Evolutionary conservation across 1,140 invertebrate species (phyloP), one percentile per base, ranked within the genome.

Genomic region (Cherax destructor): DNA sequence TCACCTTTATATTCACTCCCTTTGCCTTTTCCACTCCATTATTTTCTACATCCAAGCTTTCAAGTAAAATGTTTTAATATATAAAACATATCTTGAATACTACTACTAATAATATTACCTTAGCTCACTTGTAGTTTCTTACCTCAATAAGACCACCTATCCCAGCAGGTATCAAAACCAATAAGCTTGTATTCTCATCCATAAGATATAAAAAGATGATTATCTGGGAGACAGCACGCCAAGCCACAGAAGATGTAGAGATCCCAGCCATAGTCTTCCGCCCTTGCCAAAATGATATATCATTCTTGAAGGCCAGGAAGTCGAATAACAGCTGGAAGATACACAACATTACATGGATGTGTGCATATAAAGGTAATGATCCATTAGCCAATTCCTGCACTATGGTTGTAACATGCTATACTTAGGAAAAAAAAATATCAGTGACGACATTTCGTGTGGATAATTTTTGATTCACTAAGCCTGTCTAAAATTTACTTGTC

Each of bases 231-330:
- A 99, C 97, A 52, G 97, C 97, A 83, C 98, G 95, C 99, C 99
- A 99, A 11, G 99, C 93, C 7, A 99, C 96, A 5, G 98, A 98
- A 88, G 97, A 96, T 13, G 96, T 96, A 10, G 99, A 99, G 4
- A 99, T 94, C 2, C 99, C 99, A 56, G 97, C 97, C 94, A 99
- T 97, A 1, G 96, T 97, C 61, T 96, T 96, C 93, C 97, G 96
- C 18, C 96, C 96, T 88, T 96, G 96, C 99, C 99, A 99, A 94
- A 99, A 99, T 92, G 96, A 96, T 6, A 99, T 97, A 93, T 99
- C 99, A 95, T 99, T 99, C 96, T 99, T 99, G 94, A 99, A 99
- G 3, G 99, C 98, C 78, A 99, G 95, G 94, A 99, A 98, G 94
- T 99, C 99, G 94, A 99, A 98, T 13, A 99, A 95, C 83, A 99